Evolutionary conservation across 92 coral and sea anemone genomes (phyloP), one percentile per base, ranked within the genome.

Genomic region (Parazoanthus atlanticus): DNA sequence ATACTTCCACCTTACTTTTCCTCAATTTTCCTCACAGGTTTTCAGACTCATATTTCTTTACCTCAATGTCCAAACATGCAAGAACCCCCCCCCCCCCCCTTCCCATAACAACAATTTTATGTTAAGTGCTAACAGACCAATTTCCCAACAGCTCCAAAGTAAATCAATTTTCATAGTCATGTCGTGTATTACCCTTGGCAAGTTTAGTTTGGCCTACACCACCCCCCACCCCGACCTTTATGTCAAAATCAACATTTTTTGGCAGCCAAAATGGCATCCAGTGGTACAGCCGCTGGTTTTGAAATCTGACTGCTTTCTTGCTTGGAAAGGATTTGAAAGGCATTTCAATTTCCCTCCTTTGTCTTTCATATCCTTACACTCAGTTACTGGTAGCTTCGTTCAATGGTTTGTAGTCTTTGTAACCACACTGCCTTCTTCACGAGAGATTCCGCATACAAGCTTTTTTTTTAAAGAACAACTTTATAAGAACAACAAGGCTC

Each of bases 221-320:
- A 23, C 74, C 34, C 74, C 34, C 34, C 74, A 34, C 34, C 74
- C 74, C 74, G 17, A 28, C 74, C 74, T 28, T 28, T 70, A 2
- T 10, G 23, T 28, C 74, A 70, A 70, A 70, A n/a, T 30, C 31
- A 28, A 70, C 36, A 19, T n/a, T 30, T 56, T 56, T 6, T 56
- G 66, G 66, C 66, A 56, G 66, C 66, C 66, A 56, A 56, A 16
- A 56, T 56, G 66, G 66, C 66, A 21, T 56, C 66, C 66, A 56
- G 74, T 70, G 71, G 71, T 65, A 65, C 71, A 65, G 71, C 71
- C 23, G 74, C 74, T 70, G 30, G 74, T 70, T 70, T 70, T 70
- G 74, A 70, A 70, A 70, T 30, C 74, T 70, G 66, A 56, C 25
- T 56, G 66, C 66, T 56, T 56, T 56, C 25, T 56, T 56, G 23